These are phyloP conservation scores for Alfaro cultratus DNA, from an alignment of 2,797 vertebrate genomes.

Conservation along the genomic window DNA sequence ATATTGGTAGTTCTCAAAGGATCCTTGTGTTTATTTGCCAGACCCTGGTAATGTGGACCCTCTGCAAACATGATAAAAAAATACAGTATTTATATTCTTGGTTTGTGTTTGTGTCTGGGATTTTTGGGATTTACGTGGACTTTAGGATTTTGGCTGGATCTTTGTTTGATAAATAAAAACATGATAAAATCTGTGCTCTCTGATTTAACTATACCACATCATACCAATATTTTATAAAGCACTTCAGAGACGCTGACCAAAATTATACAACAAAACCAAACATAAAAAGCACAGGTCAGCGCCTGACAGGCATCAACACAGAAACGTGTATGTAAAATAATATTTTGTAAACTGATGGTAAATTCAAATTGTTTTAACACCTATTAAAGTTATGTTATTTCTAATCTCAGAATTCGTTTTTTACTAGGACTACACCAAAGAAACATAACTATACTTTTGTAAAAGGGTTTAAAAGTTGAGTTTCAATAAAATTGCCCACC, in stretches of 20 bases:
- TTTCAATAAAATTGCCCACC: not conserved
- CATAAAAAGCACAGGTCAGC: not conserved
- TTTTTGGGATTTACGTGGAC: not conserved
- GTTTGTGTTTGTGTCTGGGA: not conserved
- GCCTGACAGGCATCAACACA: not conserved
- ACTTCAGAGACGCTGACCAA: not conserved
- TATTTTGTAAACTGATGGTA: not conserved
- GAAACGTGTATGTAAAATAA: not conserved
- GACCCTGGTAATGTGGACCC: not conserved
- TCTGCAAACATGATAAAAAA: not conserved
- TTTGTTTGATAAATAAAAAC: not conserved
- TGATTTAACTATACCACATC: not conserved
- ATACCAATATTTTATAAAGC: not conserved
- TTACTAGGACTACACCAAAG: not conserved
- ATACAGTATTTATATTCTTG: not conserved
- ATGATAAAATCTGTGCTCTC: not conserved
- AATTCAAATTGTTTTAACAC: not conserved
- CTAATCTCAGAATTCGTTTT: not conserved
- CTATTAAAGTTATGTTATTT: not conserved
- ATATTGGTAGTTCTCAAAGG: not conserved
- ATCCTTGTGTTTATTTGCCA: not conserved
- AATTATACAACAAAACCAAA: not conserved
- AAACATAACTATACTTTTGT: not conserved
- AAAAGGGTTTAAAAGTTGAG: not conserved
- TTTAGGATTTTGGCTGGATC: not conserved